Conservation (phyloP, 2,113 vertebrate species). For the Ctenomys sociabilis region DNA sequence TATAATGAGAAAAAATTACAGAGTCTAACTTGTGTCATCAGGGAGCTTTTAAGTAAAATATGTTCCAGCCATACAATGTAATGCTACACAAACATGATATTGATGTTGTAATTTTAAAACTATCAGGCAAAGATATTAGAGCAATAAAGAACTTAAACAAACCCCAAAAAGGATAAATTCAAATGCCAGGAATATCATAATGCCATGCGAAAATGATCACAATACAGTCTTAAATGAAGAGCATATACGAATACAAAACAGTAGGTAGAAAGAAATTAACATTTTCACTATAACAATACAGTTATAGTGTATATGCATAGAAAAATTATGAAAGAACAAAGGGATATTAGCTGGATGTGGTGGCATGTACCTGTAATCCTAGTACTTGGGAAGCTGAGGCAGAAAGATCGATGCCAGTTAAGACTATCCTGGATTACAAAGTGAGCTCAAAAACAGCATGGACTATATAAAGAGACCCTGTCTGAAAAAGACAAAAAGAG, state of each 20-base stretch:
- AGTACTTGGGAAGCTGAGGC: too few species aligned
- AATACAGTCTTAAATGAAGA: slow-evolving; percentile 4
- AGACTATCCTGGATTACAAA: too few species aligned
- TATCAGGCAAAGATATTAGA: neutral
- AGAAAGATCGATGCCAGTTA: too few species aligned
- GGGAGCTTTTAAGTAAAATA: neutral
- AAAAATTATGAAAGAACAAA: slow-evolving; percentile 28
- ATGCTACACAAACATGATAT: neutral
- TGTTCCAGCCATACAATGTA: neutral
- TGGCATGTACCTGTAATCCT: too few species aligned
- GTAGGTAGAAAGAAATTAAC: neutral
- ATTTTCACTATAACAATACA: too few species aligned
- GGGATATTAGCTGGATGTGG: neutral
- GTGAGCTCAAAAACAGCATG: too few species aligned
- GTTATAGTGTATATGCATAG: neutral
- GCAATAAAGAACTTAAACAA: neutral
- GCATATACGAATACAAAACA: neutral
- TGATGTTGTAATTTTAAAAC: neutral
- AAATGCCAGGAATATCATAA: neutral
- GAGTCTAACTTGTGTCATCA: neutral
- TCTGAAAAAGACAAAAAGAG: too few species aligned
- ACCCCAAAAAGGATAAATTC: neutral
- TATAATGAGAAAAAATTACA: neutral
- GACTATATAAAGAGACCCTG: too few species aligned
- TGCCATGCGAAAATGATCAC: neutral